These are phyloP conservation scores for Halichondria panicea DNA, from an alignment of 37 sponge, comb jelly and placozoan species.

Conservation along the genomic window DNA sequence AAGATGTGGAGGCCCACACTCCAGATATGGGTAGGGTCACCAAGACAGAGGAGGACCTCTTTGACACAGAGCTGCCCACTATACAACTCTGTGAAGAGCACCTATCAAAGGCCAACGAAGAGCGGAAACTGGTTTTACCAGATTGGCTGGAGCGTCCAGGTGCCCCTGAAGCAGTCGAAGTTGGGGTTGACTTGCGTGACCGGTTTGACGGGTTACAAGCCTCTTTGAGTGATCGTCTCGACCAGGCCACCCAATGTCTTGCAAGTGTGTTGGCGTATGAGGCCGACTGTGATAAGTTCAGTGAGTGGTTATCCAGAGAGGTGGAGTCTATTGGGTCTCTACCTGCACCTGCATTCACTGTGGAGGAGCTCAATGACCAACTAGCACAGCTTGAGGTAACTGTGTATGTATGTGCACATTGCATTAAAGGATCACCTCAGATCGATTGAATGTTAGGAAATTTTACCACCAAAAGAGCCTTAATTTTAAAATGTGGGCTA, in stretches of 20 bases:
- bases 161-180: constrained; percentile 51
- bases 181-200: constrained; percentile 46
- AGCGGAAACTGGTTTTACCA: constrained; percentile 6
- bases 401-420: too few species aligned
- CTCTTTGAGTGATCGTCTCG: neutral
- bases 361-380: constrained; percentile 33
- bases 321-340: constrained; percentile 6
- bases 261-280: constrained; percentile 44
- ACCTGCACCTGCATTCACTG: constrained; percentile 29
- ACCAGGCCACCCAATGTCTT: constrained; percentile 20
- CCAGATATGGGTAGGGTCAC: constrained; percentile 21
- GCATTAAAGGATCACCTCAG: too few species aligned
- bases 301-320: constrained; percentile 42
- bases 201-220: constrained; percentile 45
- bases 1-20: constrained; percentile 30
- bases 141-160: constrained; percentile 66
- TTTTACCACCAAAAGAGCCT: too few species aligned
- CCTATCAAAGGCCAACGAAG: neutral
- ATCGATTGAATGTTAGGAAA: too few species aligned
- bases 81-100: constrained; percentile 31
- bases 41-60: constrained; percentile 29
- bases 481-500: too few species aligned
- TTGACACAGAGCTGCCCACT: constrained; percentile 34
- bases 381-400: constrained; percentile 55
- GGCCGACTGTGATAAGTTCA: constrained; percentile 24